phyloP scores from a whole-genome alignment of 2,113 vertebrate species.

The Lepus timidus region DNA sequence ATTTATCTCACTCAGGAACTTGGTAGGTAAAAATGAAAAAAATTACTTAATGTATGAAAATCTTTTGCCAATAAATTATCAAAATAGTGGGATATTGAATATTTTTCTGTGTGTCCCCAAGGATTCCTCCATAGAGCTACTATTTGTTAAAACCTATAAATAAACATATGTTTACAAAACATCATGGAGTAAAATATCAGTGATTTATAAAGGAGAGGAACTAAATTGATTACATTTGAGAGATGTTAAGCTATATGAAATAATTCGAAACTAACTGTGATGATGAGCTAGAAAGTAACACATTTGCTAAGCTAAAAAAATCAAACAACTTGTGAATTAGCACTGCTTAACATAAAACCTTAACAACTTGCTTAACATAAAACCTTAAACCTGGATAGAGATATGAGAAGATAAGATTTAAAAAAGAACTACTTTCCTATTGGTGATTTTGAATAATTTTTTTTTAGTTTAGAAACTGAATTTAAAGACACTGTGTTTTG shows the following conservation, averaged over 20 bases:
- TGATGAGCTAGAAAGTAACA: not conserved
- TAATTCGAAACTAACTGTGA: not conserved
- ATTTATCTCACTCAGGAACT: not conserved
- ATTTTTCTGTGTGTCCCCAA: not conserved
- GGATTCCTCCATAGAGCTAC: not conserved
- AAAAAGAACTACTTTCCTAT: not conserved
- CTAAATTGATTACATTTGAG: not conserved
- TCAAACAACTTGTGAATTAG: not conserved
- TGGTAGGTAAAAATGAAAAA: not conserved
- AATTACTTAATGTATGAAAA: not conserved
- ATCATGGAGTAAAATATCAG: not conserved
- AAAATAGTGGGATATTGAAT: not conserved
- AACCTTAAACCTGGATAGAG: not conserved
- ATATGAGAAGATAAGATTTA: not conserved
- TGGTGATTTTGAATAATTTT: slow-evolving; percentile 16
- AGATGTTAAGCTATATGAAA: not conserved
- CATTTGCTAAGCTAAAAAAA: not conserved
- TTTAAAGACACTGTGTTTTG: not conserved
- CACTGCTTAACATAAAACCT: not conserved
- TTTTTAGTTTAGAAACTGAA: not conserved
- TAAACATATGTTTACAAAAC: not conserved
- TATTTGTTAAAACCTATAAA: not conserved
- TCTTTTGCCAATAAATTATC: not conserved
- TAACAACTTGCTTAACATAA: not conserved
- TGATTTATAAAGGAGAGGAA: not conserved